phyloP scores from a whole-genome alignment of 2,888 invertebrate genomes.

The Drosophila pegasa region DNA sequence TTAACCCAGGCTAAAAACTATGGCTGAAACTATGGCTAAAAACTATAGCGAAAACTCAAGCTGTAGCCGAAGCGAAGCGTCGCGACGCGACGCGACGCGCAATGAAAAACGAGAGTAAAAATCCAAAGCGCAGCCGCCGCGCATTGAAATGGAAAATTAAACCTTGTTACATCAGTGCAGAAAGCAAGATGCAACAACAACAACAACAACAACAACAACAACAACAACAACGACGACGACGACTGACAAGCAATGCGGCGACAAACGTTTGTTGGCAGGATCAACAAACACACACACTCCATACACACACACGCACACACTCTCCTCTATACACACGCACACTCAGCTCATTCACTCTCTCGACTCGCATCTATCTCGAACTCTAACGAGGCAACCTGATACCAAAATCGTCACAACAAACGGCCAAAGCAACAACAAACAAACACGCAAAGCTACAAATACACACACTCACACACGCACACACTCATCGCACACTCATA shows the following conservation, averaged over 20 bases:
- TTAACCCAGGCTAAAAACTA: slow-evolving; percentile 29
- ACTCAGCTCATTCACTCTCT: slow-evolving; percentile 44
- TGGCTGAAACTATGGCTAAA: slow-evolving; percentile 40
- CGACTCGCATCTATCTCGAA: slow-evolving; percentile 31
- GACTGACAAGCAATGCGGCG: slow-evolving; percentile 59
- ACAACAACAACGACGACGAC: slow-evolving; percentile 43
- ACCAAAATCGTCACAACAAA: slow-evolving; percentile 75
- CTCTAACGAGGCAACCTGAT: slow-evolving; percentile 76
- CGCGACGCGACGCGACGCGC: slow-evolving; percentile 44
- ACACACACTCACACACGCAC: slow-evolving; percentile 10
- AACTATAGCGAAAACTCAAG: slow-evolving; percentile 35
- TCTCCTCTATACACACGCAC: slow-evolving; percentile 26
- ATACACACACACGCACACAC: not conserved
- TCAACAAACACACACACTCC: slow-evolving; percentile 36
- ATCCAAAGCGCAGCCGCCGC: slow-evolving; percentile 75
- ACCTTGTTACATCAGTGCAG: slow-evolving; percentile 83
- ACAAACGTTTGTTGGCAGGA: slow-evolving; percentile 67
- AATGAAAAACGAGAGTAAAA: slow-evolving; percentile 81
- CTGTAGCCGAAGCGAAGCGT: slow-evolving; percentile 28
- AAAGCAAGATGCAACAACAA: slow-evolving; percentile 54
- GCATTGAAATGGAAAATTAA: slow-evolving; percentile 84
- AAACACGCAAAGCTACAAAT: slow-evolving; percentile 44
- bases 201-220: slow-evolving; percentile 47
- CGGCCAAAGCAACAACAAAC: slow-evolving; percentile 40
- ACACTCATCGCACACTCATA: slow-evolving; percentile 14